Percentiles rank a stretch among this genome's conserved stretches.
phyloP scores from a whole-genome alignment of 2,888 invertebrate genomes.

The Catonia carolina region DNA sequence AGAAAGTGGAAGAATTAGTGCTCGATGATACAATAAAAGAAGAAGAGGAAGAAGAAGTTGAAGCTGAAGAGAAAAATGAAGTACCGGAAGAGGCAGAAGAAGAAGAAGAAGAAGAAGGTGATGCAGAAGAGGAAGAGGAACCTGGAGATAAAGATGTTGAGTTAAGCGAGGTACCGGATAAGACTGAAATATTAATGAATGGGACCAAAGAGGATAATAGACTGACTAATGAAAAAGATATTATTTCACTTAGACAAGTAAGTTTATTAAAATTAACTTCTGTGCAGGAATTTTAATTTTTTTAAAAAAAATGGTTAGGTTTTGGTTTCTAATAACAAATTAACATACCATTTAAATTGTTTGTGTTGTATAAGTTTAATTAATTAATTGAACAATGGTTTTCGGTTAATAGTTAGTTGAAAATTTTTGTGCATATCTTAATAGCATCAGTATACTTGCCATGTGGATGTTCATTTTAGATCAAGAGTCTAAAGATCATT shows the following conservation, averaged over 20 bases:
- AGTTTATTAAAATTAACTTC: too few species aligned
- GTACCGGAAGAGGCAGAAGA: slow-evolving; percentile 32
- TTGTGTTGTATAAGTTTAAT: too few species aligned
- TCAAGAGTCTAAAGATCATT: too few species aligned
- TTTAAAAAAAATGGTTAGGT: too few species aligned
- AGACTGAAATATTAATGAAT: neutral
- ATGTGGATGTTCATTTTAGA: too few species aligned
- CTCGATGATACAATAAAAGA: slow-evolving; percentile 17
- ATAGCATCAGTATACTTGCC: too few species aligned
- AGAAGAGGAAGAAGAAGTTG: slow-evolving; percentile 29
- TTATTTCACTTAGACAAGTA: neutral
- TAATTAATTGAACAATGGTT: too few species aligned
- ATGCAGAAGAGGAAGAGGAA: slow-evolving; percentile 20
- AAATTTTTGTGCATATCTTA: too few species aligned
- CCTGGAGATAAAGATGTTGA: slow-evolving; percentile 8
- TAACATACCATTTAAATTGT: too few species aligned
- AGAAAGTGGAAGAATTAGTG: neutral
- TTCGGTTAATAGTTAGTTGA: too few species aligned
- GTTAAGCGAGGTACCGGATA: neutral
- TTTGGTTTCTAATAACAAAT: too few species aligned
- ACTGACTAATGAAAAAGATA: slow-evolving; percentile 4
- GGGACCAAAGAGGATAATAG: neutral
- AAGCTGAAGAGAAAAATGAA: slow-evolving; percentile 36
- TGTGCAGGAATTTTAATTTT: neutral
- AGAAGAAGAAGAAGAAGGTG: neutral